Base-by-base conservation (phyloP, 2,888 invertebrate species). In the Biston betularia region DNA sequence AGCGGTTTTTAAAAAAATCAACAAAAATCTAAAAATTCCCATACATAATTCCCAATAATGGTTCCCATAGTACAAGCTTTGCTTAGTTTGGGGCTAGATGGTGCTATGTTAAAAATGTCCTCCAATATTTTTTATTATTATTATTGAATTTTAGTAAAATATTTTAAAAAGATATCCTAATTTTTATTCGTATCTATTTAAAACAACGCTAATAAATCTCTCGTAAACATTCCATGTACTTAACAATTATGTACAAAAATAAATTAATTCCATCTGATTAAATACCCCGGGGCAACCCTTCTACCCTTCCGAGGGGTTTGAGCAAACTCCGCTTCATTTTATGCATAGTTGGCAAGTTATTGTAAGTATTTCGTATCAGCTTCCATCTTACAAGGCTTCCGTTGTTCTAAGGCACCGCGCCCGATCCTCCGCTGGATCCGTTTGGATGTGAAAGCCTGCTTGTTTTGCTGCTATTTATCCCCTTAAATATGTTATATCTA, bases 191-290 rank as follows among this genome's bases (percentile, higher is more conserved):
- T 8, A 38, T 9, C 38, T 9, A 38, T 38, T 38, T 38, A 38
- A 38, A 38, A 38, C 38, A 38, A 9, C 38, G 24, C 40, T 54
- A 38, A 48, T 57, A 65, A 49, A 56, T 55, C 50, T 67, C 38
- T 11, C 14, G 9, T 48, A 55, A 55, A 59, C 58, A 67, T 63
- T 67, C 54, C 66, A 56, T 9, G 55, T 50, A 56, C 12, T n/a
- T n/a, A 44, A 52, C 63, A 58, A 68, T 65, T 67, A 66, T 65
- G 48, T 42, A 50, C 55, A 68, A 71, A 63, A 69, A 70, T 77
- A 78, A 79, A 81, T 83, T 77, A 80, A 79, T 78, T 77, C 71
- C 65, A 74, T 63, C 73, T 69, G 76, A 78, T 77, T 76, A 77
- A 71, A 72, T 68, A 57, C 72, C 71, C 69, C 64, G 54, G 71